Conservation (phyloP, 1,140 invertebrate species). For the Drosophila lowei region DNA sequence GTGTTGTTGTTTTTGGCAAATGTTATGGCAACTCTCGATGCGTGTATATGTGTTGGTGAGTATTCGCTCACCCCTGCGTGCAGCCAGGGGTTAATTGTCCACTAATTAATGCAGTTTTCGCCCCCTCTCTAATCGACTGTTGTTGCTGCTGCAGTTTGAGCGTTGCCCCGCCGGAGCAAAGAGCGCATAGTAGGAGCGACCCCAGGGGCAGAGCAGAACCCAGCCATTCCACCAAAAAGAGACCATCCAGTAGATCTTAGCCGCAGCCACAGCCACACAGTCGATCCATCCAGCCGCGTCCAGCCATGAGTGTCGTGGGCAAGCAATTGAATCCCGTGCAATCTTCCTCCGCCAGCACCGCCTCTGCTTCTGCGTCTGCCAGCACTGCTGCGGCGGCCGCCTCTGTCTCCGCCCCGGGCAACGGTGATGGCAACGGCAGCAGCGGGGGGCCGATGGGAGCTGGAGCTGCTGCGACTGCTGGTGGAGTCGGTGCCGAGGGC, state of each 20-base stretch:
- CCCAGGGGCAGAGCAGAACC: too few species aligned
- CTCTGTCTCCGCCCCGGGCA: conserved; percentile 4
- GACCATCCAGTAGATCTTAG: too few species aligned
- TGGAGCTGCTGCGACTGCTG: conserved; percentile 1
- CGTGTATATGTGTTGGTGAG: conserved; percentile 49
- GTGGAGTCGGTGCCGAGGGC: conserved; percentile 10
- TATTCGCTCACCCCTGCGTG: conserved; percentile 2
- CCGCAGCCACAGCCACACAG: not conserved
- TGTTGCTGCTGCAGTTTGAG: too few species aligned
- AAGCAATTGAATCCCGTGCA: conserved; percentile 73
- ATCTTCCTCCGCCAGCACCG: conserved; percentile 21
- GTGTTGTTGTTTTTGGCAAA: conserved; percentile 29
- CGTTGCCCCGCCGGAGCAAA: too few species aligned
- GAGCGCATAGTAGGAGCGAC: too few species aligned
- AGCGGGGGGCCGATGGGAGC: conserved; percentile 9
- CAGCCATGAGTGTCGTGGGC: conserved; percentile 68
- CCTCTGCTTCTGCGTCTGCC: conserved; percentile 20
- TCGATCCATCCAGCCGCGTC: conserved; percentile 2
- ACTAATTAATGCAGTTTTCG: too few species aligned
- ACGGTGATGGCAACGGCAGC: conserved; percentile 4
- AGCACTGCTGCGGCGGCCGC: conserved; percentile 10
- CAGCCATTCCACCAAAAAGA: too few species aligned
- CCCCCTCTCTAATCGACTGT: too few species aligned
- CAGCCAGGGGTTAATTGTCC: too few species aligned
- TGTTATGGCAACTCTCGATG: conserved; percentile 64